Evolutionary conservation across 2,888 invertebrate genomes (phyloP), one percentile per base, ranked within the genome.

Genomic region (Aphodius sticticus): DNA sequence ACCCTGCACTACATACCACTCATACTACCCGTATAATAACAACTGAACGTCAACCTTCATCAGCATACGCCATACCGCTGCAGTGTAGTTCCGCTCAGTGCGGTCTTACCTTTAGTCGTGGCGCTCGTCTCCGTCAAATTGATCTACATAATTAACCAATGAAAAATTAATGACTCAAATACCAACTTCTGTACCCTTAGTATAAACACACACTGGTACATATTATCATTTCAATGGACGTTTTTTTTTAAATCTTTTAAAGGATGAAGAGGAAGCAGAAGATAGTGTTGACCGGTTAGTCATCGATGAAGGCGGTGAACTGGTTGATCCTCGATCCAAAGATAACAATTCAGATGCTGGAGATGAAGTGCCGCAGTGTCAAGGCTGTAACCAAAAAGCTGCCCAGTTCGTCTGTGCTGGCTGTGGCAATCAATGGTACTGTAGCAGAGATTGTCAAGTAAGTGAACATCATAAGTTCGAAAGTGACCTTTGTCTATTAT

Each of bases 401-500:
- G 96, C 96, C 81, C 96, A 95, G 90, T 97, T 95, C 87, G 96
- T 96, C 71, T 97, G 97, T 88, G 96, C 96, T 72, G 96, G 96
- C 76, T 97, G 97, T 88, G 95, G 95, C 83, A 96, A 96, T 90
- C 96, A 96, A 90, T 97, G 97, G 97, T 97, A 98, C 89, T 98
- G 97, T 92, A 96, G 96, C 87, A 92, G 96, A 78, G 95, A 96
- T 83, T 98, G 97, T 88, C 97, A 97, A 94, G 97, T 97, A 89
- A 12, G 69, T 69, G 6, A 15, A 35, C 16, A 16, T 26, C 36
- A 16, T 69, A 72, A 76, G 77, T 38, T 72, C 35, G 16, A 70
- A 53, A 53, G 53, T 53, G 53, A 53, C 53, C 7, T 1, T 53
- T 78, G 38, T 69, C 69, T 81, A 80, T 82, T 74, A 53, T 12